Evolutionary conservation across 2,888 invertebrate species (phyloP).

Genomic region (Bombylius major): DNA sequence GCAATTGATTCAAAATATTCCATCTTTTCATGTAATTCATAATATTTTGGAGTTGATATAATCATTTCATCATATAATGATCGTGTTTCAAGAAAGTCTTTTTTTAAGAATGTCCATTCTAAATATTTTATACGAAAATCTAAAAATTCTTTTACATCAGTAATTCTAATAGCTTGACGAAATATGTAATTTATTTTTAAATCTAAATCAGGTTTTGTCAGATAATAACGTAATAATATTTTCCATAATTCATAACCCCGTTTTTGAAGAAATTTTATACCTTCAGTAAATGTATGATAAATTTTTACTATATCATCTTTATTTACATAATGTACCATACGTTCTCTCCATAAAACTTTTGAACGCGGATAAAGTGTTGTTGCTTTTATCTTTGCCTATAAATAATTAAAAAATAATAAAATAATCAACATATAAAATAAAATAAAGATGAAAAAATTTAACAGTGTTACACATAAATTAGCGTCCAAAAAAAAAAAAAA

Average conservation of each 20-base stretch:
- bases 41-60: conserved; percentile 44
- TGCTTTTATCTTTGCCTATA: conserved; percentile 31
- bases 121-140: conserved; percentile 25
- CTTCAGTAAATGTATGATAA: conserved; percentile 34
- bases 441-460: too few relatives aligned
- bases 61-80: conserved; percentile 48
- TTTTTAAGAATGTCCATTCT: conserved; percentile 19
- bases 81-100: conserved; percentile 45
- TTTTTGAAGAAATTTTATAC: conserved; percentile 18
- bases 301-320: conserved; percentile 34
- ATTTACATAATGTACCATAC: conserved; percentile 38
- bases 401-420: conserved; percentile 18
- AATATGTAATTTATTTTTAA: conserved; percentile 23
- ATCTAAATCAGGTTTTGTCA: conserved; percentile 19
- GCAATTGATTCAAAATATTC: conserved; percentile 33
- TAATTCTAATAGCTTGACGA: conserved; percentile 22
- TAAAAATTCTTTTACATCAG: conserved; percentile 19
- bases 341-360: conserved; percentile 40
- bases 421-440: conserved; percentile 12
- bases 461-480: too few relatives aligned
- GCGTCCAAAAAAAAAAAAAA: too few relatives aligned
- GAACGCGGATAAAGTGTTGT: conserved; percentile 37
- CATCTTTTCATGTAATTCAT: conserved; percentile 51
- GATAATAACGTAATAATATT: conserved; percentile 25
- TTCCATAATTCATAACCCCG: conserved; percentile 24